These are phyloP conservation scores for Dromius quadrimaculatus DNA, from an alignment of 2,888 invertebrate species.

Conservation along the genomic window DNA sequence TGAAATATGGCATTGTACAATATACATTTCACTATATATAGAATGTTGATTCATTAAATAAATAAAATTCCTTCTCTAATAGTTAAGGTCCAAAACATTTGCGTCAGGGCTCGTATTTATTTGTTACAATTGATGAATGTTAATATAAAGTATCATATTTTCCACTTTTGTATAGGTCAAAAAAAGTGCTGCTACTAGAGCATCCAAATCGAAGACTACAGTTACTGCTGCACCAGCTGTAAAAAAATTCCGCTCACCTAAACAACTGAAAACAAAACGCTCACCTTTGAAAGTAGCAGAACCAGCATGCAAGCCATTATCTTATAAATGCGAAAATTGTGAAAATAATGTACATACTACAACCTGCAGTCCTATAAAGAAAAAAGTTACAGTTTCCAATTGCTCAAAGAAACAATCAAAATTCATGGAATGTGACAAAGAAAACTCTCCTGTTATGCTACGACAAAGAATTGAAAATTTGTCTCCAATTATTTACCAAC, in stretches of 20 bases:
- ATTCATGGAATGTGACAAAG: slow-evolving; percentile 24
- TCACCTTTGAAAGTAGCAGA: slow-evolving; percentile 32
- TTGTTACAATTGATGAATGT: too few relatives aligned
- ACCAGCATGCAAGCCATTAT: neutral
- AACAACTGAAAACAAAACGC: slow-evolving; percentile 29
- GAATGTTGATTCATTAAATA: neutral
- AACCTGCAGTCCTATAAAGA: slow-evolving; percentile 19
- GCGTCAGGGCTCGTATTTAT: too few relatives aligned
- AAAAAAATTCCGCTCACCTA: slow-evolving; percentile 36
- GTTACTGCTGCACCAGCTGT: slow-evolving; percentile 12
- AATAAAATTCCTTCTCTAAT: neutral
- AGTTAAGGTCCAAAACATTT: neutral
- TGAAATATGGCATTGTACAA: too few relatives aligned
- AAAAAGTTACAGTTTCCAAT: too few relatives aligned
- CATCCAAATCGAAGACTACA: slow-evolving; percentile 28
- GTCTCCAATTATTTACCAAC: slow-evolving; percentile 25
- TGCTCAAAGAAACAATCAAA: neutral
- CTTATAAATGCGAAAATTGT: slow-evolving; percentile 14
- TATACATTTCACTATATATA: too few relatives aligned
- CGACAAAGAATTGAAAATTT: slow-evolving; percentile 4
- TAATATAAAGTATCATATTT: too few relatives aligned
- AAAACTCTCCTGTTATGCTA: slow-evolving; percentile 31
- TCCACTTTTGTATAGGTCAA: slow-evolving; percentile 33
- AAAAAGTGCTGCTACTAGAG: neutral
- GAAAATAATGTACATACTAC: slow-evolving; percentile 20